These are phyloP conservation scores for Tetragonula clypearis DNA, from an alignment of 1,140 invertebrate species.

Conservation along the genomic window DNA sequence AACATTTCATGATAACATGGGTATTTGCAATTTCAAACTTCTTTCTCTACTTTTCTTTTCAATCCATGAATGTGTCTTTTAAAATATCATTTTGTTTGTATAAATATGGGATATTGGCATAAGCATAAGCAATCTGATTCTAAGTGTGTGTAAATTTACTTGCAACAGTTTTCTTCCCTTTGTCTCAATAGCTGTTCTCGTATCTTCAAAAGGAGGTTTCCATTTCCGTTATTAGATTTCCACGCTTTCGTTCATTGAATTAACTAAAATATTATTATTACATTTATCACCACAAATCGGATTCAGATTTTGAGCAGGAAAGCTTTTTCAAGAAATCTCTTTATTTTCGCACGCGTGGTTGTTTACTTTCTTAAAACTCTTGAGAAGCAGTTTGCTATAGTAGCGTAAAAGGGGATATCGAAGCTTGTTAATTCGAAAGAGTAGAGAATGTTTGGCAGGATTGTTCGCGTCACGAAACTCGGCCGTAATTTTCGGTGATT, in stretches of 20 bases:
- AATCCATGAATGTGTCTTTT: neutral
- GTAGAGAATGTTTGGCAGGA: neutral
- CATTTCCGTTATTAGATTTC: neutral
- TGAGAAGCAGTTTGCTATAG: neutral
- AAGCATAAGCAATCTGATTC: neutral
- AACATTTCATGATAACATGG: neutral
- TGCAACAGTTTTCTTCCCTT: neutral
- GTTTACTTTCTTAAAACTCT: neutral
- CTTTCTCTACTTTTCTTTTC: neutral
- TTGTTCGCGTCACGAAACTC: conserved; percentile 56
- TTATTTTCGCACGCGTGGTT: neutral
- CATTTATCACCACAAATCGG: neutral
- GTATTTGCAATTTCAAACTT: neutral
- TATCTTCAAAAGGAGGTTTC: neutral
- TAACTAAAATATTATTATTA: neutral
- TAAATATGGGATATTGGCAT: neutral
- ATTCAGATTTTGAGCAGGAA: neutral
- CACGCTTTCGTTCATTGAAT: neutral
- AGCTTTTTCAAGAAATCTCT: neutral
- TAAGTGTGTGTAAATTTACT: neutral
- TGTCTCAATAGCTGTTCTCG: neutral
- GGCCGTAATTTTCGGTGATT: conserved; percentile 67
- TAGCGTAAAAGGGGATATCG: neutral
- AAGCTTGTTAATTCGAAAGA: neutral
- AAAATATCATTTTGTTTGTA: neutral